A percentile compares a stretch with the other conserved stretches of the same genome.
These are phyloP conservation scores for Ophion ventricosus DNA, from an alignment of 2,888 invertebrate species.

Conservation along the genomic window DNA sequence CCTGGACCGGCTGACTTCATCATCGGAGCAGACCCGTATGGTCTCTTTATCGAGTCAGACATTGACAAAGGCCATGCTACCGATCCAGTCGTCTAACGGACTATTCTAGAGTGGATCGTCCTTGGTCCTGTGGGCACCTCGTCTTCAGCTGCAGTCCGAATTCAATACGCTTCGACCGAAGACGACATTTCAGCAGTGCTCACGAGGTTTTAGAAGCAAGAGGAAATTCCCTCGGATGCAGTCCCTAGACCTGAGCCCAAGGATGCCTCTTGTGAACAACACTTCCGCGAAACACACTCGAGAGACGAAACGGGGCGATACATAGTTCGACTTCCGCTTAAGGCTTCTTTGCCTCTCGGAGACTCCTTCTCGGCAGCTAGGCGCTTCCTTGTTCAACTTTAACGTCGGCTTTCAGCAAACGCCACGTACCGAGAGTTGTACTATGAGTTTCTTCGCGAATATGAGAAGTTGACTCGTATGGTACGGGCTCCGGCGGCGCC, in stretches of 20 bases:
- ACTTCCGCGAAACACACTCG: slow-evolving; percentile 14
- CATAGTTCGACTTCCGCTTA: slow-evolving; percentile 11
- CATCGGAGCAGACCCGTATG: slow-evolving; percentile 26
- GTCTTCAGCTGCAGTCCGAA: slow-evolving; percentile 2
- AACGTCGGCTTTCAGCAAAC: background rate
- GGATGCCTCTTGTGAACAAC: slow-evolving; percentile 8
- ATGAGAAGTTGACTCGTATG: slow-evolving; percentile 25
- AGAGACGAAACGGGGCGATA: slow-evolving; percentile 20
- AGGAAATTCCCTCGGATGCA: slow-evolving; percentile 26
- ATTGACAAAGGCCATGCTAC: background rate
- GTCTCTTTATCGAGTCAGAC: slow-evolving; percentile 14
- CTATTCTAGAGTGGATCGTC: slow-evolving; percentile 11
- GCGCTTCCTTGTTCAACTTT: slow-evolving; percentile 14
- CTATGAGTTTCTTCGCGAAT: slow-evolving; percentile 24
- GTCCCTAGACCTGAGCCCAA: slow-evolving; percentile 22
- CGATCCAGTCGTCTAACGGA: slow-evolving; percentile 19
- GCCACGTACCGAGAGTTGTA: background rate
- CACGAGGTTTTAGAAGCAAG: slow-evolving; percentile 14
- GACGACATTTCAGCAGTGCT: slow-evolving; percentile 14
- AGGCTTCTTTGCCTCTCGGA: slow-evolving; percentile 3
- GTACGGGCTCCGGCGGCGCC: background rate
- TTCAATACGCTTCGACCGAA: background rate
- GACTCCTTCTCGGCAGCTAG: slow-evolving; percentile 1
- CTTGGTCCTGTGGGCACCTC: slow-evolving; percentile 6
- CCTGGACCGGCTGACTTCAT: slow-evolving; percentile 22